phyloP scores from a whole-genome alignment of 2,888 invertebrate genomes.

The Dione juno region DNA sequence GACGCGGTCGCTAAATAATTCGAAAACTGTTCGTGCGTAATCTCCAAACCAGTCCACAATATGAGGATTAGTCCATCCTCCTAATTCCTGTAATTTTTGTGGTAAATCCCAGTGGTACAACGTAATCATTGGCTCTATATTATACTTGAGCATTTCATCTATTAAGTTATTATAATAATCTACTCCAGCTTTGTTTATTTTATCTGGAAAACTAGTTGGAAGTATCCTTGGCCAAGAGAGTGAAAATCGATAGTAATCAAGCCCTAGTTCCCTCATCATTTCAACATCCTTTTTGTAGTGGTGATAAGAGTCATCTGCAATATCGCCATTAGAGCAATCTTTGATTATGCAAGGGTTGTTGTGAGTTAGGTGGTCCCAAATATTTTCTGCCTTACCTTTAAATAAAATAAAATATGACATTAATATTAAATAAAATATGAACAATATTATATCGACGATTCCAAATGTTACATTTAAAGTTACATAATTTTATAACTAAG shows the following conservation, averaged over 20 bases:
- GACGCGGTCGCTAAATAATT: slow-evolving; percentile 69
- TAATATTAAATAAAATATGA: background rate
- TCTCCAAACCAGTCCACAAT: slow-evolving; percentile 68
- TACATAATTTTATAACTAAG: background rate
- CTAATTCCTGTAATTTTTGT: slow-evolving; percentile 54
- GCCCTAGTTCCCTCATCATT: slow-evolving; percentile 62
- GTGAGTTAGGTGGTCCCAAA: slow-evolving; percentile 84
- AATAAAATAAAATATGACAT: too few species aligned
- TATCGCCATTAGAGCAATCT: slow-evolving; percentile 79
- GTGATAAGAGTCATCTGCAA: slow-evolving; percentile 82
- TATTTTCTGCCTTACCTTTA: slow-evolving; percentile 76
- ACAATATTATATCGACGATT: background rate
- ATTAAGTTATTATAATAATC: slow-evolving; percentile 64
- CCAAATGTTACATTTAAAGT: background rate
- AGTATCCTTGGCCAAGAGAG: slow-evolving; percentile 85
- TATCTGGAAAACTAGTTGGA: slow-evolving; percentile 76
- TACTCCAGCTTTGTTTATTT: slow-evolving; percentile 71
- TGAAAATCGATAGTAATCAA: slow-evolving; percentile 77
- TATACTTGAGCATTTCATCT: slow-evolving; percentile 75
- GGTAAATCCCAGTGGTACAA: slow-evolving; percentile 76
- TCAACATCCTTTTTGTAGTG: slow-evolving; percentile 77
- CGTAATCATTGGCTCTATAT: slow-evolving; percentile 81
- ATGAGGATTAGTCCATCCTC: slow-evolving; percentile 72
- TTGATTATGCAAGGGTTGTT: slow-evolving; percentile 66
- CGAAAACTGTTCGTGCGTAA: slow-evolving; percentile 65